These are phyloP conservation scores for Sinocyclocheilus maitianheensis DNA, from an alignment of 2,113 vertebrate genomes.

Conservation along the genomic window DNA sequence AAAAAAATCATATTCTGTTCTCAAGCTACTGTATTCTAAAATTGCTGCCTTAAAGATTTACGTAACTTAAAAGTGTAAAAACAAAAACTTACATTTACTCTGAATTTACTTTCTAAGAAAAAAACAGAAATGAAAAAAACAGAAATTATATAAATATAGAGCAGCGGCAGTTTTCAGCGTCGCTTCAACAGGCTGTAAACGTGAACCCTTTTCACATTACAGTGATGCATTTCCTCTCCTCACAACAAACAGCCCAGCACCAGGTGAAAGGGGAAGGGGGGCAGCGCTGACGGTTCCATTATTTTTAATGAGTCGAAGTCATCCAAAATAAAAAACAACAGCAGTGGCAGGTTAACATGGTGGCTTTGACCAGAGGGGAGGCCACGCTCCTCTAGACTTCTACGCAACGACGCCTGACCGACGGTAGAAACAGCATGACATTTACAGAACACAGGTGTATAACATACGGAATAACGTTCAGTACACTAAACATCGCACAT, in stretches of 20 bases:
- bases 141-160: not conserved
- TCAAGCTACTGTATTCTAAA: not conserved
- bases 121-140: not conserved
- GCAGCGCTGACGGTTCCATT: conserved; percentile 68
- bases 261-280: not conserved
- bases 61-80: not conserved
- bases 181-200: conserved; percentile 11
- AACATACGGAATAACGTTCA: too few relatives aligned
- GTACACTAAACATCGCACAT: too few relatives aligned
- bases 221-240: conserved; percentile 22
- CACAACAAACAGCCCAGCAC: conserved; percentile 50
- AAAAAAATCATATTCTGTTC: not conserved
- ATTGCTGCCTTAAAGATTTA: not conserved
- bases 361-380: conserved; percentile 61
- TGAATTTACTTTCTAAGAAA: not conserved
- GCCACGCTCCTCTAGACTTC: conserved; percentile 45
- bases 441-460: conserved; percentile 60
- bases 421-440: conserved; percentile 64
- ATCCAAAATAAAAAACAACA: conserved; percentile 50
- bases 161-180: not conserved
- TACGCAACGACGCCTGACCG: conserved; percentile 43
- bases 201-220: not conserved
- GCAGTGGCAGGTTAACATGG: conserved; percentile 66
- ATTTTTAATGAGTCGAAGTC: conserved; percentile 72
- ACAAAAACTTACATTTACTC: not conserved